phyloP scores from a whole-genome alignment of 2,113 vertebrate genomes.

The Morone chrysops region DNA sequence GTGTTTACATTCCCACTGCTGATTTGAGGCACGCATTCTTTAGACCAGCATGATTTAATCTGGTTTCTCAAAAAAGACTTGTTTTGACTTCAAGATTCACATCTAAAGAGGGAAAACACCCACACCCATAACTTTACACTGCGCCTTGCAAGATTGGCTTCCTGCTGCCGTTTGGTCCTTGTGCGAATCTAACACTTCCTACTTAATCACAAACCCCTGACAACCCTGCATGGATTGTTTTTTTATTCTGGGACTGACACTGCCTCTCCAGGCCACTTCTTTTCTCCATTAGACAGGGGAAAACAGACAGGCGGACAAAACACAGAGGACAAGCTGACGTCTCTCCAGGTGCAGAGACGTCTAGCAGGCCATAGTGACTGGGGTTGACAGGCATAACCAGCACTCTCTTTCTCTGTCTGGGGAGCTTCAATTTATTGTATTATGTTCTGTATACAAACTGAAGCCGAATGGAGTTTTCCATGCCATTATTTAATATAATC shows the following conservation, averaged over 20 bases:
- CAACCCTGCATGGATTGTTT: conserved; percentile 35
- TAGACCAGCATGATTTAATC: conserved; percentile 48
- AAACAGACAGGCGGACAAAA: conserved; percentile 62
- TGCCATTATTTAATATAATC: conserved; percentile 55
- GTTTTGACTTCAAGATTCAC: conserved; percentile 72
- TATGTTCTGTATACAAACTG: conserved; percentile 39
- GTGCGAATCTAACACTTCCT: conserved; percentile 67
- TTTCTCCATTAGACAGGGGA: conserved; percentile 41
- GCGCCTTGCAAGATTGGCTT: conserved; percentile 44
- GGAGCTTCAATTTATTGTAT: conserved; percentile 30
- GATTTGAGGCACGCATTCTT: conserved; percentile 50
- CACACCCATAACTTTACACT: conserved; percentile 39
- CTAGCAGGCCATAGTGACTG: conserved; percentile 49
- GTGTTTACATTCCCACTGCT: conserved; percentile 62
- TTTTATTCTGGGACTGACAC: conserved; percentile 34
- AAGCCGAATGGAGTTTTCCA: conserved; percentile 25
- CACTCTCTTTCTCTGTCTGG: conserved; percentile 32
- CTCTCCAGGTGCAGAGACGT: conserved; percentile 68
- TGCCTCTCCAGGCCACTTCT: conserved; percentile 15
- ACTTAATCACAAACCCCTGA: conserved; percentile 47
- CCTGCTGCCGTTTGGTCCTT: conserved; percentile 48
- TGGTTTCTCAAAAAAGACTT: conserved; percentile 49
- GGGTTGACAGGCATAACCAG: conserved; percentile 66
- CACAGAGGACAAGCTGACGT: conserved; percentile 60
- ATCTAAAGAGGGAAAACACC: conserved; percentile 62